phyloP scores from a whole-genome alignment of 1,140 invertebrate genomes.

The Cotesia glomerata region DNA sequence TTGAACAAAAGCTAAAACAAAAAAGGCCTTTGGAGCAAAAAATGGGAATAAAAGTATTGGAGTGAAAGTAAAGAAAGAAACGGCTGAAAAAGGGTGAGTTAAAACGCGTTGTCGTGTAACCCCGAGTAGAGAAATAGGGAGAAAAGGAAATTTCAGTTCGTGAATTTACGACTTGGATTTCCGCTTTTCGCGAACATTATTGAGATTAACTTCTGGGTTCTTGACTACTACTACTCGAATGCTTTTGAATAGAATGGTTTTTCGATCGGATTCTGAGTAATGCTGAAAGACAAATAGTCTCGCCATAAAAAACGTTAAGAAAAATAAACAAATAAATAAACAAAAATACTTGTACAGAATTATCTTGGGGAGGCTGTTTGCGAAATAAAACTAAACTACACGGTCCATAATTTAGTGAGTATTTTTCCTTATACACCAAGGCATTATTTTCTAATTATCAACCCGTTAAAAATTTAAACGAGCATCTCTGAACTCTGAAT shows the following conservation, averaged over 20 bases:
- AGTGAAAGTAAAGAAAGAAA: constrained; percentile 7
- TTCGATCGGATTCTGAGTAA: background rate
- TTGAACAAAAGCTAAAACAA: background rate
- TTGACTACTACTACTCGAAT: constrained; percentile 26
- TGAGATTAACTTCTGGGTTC: constrained; percentile 46
- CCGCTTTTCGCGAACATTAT: constrained; percentile 50
- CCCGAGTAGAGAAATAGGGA: constrained; percentile 14
- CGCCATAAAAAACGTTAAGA: background rate
- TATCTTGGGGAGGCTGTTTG: too few relatives aligned
- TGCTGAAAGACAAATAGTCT: background rate
- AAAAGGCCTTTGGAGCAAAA: background rate
- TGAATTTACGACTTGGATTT: constrained; percentile 49
- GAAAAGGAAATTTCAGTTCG: constrained; percentile 26
- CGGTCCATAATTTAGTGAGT: too few relatives aligned
- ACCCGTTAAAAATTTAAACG: too few relatives aligned
- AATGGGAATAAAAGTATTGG: too few relatives aligned
- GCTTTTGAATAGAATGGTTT: constrained; percentile 18
- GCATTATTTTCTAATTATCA: too few relatives aligned
- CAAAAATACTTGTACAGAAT: too few relatives aligned
- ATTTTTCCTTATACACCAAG: too few relatives aligned
- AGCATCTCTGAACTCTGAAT: too few relatives aligned
- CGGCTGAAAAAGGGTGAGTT: background rate
- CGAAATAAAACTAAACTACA: too few relatives aligned
- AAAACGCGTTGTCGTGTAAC: constrained; percentile 18
- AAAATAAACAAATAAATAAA: background rate